Evolutionary conservation across 1,140 invertebrate species (phyloP).

Genomic region (Copidosoma floridanum): DNA sequence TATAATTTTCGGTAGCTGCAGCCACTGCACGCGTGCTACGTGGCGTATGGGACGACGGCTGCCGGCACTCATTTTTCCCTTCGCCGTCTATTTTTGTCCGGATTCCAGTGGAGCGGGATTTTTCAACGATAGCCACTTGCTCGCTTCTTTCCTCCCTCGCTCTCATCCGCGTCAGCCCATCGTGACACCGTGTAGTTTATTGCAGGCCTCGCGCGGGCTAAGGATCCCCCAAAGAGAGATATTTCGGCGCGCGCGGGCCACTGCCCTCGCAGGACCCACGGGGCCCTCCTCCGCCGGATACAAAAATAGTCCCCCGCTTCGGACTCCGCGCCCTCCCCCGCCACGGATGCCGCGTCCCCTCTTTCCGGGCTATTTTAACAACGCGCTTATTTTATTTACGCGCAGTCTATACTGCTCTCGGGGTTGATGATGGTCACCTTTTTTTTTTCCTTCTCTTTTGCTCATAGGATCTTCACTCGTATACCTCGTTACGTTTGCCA

Average conservation of each 20-base stretch:
- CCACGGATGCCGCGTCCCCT: conserved; percentile 34
- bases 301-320: conserved; percentile 38
- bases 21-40: background rate
- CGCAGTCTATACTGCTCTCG: too few relatives aligned
- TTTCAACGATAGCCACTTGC: background rate
- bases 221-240: background rate
- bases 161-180: background rate
- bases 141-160: background rate
- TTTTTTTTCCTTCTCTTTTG: too few relatives aligned
- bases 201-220: background rate
- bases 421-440: too few relatives aligned
- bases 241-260: conserved; percentile 10
- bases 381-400: conserved; percentile 22
- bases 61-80: conserved; percentile 19
- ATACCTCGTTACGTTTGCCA: too few relatives aligned
- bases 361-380: conserved; percentile 35
- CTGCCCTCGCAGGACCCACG: too few relatives aligned
- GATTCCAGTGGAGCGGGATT: conserved; percentile 3
- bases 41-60: background rate
- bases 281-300: conserved; percentile 22
- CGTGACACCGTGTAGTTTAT: too few relatives aligned
- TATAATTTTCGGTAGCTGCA: conserved; percentile 19
- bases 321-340: conserved; percentile 29
- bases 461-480: too few relatives aligned
- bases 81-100: conserved; percentile 13